Percentiles rank a stretch among this genome's conserved stretches.
Evolutionary conservation across 2,888 invertebrate species (phyloP).

Genomic region (Ormyrus pomaceus): DNA sequence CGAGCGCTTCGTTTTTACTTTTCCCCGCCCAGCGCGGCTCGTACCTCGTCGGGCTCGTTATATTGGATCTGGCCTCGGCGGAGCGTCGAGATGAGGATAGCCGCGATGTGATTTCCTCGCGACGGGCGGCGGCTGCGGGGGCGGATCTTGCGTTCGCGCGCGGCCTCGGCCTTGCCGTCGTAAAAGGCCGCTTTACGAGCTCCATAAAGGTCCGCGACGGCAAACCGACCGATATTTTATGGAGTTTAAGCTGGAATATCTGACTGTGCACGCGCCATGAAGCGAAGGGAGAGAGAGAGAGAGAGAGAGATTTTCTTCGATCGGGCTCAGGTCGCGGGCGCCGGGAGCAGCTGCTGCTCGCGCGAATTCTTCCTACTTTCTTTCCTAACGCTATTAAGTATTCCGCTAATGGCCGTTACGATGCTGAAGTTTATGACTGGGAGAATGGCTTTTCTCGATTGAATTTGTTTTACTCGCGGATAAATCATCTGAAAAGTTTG

Average conservation of each 20-base stretch:
- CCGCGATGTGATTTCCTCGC: neutral
- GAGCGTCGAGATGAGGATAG: neutral
- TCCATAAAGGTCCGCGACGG: constrained; percentile 48
- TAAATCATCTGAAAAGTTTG: neutral
- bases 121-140: neutral
- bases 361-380: neutral
- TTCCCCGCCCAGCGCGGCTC: too few relatives aligned
- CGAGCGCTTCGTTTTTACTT: too few relatives aligned
- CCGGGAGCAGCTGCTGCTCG: too few relatives aligned
- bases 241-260: constrained; percentile 32
- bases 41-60: neutral
- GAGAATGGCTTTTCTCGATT: neutral
- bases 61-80: neutral
- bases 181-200: constrained; percentile 57
- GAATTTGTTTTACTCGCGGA: constrained; percentile 11
- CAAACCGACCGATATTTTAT: constrained; percentile 56
- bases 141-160: too few relatives aligned
- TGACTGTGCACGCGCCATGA: constrained; percentile 32
- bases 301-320: too few relatives aligned
- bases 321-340: too few relatives aligned
- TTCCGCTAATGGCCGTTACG: neutral
- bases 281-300: neutral
- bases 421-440: neutral
- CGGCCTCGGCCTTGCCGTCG: neutral
- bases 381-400: neutral